Evolutionary conservation across 2,113 vertebrate species (phyloP).

Genomic region (Raja brachyura): DNA sequence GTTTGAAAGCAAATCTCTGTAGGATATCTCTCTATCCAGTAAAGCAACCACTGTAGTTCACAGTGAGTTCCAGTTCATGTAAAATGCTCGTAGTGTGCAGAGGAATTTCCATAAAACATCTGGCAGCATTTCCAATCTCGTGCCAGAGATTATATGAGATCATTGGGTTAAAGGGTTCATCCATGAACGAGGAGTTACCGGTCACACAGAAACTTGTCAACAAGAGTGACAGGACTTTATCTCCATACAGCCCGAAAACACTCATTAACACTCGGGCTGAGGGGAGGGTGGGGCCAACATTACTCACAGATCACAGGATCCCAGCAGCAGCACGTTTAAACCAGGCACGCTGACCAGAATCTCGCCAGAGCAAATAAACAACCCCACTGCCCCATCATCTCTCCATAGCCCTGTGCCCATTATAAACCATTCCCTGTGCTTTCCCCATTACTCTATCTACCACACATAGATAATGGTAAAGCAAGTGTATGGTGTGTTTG

Average conservation of each 20-base stretch:
- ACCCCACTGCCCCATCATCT: too few relatives aligned
- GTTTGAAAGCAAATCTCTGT: neutral
- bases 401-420: too few relatives aligned
- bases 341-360: too few relatives aligned
- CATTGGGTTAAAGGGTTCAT: conserved; percentile 33
- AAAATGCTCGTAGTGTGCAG: neutral
- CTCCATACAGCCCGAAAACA: neutral
- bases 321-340: too few relatives aligned
- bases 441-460: too few relatives aligned
- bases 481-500: too few relatives aligned
- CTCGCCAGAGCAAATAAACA: too few relatives aligned
- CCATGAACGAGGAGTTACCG: neutral
- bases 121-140: conserved; percentile 14
- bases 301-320: neutral
- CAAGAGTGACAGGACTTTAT: neutral
- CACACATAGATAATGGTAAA: too few relatives aligned
- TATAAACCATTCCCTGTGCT: too few relatives aligned
- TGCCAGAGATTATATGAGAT: conserved; percentile 28
- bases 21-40: conserved; percentile 17
- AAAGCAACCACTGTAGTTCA: neutral
- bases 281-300: neutral
- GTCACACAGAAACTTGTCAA: neutral
- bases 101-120: conserved; percentile 24
- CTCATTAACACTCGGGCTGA: neutral
- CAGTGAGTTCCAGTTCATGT: neutral